Conservation (phyloP, 1,140 invertebrate species). For the Leptestheria dahalacensis region DNA sequence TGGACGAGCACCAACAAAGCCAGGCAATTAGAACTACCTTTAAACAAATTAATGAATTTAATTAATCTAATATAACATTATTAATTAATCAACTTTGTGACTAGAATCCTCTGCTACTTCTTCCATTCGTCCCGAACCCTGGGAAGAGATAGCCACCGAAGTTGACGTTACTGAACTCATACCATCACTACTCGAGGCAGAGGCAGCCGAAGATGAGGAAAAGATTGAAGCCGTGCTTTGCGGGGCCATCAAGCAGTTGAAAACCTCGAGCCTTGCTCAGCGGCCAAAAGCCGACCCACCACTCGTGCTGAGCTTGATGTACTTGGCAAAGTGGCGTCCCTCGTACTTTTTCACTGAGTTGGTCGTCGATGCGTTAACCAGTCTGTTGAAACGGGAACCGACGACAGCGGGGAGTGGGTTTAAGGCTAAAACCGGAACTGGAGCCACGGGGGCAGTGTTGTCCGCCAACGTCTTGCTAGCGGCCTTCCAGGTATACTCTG, state of each 20-base stretch:
- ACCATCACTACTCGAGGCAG: constrained; percentile 27
- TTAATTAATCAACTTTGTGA: too few species aligned
- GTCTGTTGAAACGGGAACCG: constrained; percentile 60
- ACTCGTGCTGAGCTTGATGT: constrained; percentile 58
- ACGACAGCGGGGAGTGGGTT: constrained; percentile 46
- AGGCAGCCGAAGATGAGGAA: constrained; percentile 32
- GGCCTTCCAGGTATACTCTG: constrained; percentile 49
- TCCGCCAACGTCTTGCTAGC: constrained; percentile 70
- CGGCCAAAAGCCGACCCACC: constrained; percentile 60
- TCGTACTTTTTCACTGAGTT: constrained; percentile 62
- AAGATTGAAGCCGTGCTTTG: constrained; percentile 34
- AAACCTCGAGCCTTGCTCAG: constrained; percentile 19
- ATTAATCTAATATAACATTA: too few species aligned
- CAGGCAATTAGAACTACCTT: too few species aligned
- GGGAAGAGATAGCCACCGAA: constrained; percentile 15
- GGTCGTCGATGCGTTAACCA: constrained; percentile 61
- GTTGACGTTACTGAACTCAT: constrained; percentile 9
- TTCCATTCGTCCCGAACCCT: constrained; percentile 1
- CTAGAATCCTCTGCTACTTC: not conserved
- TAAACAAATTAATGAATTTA: too few species aligned
- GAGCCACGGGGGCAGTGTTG: constrained; percentile 63
- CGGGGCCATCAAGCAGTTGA: constrained; percentile 36
- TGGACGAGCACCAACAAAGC: too few species aligned
- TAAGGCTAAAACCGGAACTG: constrained; percentile 51
- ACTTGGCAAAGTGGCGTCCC: constrained; percentile 65